phyloP scores from a whole-genome alignment of 2,888 invertebrate genomes.

The Volucella inanis region DNA sequence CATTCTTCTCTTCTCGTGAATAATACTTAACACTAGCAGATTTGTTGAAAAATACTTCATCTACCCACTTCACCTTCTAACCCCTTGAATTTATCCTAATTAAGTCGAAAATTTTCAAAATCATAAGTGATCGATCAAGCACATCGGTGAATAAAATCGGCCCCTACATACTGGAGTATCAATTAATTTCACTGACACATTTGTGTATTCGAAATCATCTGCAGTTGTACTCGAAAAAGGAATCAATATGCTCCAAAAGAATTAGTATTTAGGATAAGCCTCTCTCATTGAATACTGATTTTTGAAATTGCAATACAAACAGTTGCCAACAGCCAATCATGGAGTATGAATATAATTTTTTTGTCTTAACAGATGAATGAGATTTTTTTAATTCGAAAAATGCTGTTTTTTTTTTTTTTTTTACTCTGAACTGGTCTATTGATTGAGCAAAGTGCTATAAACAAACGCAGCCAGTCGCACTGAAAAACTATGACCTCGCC shows the following conservation, averaged over 20 bases:
- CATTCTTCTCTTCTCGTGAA: too few species aligned
- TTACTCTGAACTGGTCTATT: too few species aligned
- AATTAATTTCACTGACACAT: constrained; percentile 54
- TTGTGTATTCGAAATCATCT: constrained; percentile 20
- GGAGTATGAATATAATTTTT: too few species aligned
- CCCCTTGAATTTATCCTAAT: constrained; percentile 34
- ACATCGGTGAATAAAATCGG: background rate
- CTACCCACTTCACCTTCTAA: constrained; percentile 19
- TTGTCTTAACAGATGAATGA: too few species aligned
- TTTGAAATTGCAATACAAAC: background rate
- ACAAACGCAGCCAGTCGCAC: too few species aligned
- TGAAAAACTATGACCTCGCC: too few species aligned
- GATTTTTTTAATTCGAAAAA: too few species aligned
- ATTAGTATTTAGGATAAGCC: constrained; percentile 1
- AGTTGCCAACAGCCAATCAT: too few species aligned
- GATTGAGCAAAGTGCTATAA: too few species aligned
- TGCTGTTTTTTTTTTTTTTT: too few species aligned
- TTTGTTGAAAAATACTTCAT: too few species aligned
- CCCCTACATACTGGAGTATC: constrained; percentile 24
- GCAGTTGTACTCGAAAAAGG: constrained; percentile 14
- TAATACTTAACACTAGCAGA: too few species aligned
- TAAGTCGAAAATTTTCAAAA: constrained; percentile 48
- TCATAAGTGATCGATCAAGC: constrained; percentile 45
- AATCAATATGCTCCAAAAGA: constrained; percentile 14
- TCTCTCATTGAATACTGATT: constrained; percentile 8